Conservation (phyloP, 2,797 vertebrate species). For the Typhlichthys eigenmanni region DNA sequence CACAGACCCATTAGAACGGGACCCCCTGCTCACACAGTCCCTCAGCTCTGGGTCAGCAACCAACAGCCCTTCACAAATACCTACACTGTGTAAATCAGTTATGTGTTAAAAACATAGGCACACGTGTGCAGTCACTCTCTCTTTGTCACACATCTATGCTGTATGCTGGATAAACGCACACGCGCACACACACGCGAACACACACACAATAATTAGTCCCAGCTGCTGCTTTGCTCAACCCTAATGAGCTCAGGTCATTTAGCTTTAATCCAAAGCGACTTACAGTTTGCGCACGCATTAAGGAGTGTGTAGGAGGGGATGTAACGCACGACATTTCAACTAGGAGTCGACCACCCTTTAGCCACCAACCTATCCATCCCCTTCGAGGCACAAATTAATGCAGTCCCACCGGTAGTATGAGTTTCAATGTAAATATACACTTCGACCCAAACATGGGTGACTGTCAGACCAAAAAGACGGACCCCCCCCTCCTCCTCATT, state of each 20-base stretch:
- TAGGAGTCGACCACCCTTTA: no score
- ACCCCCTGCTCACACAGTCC: constrained; percentile 15
- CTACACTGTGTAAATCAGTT: background rate
- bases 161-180: background rate
- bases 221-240: constrained; percentile 27
- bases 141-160: background rate
- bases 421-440: constrained; percentile 61
- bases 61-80: constrained; percentile 23
- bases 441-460: constrained; percentile 34
- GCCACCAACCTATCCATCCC: no score
- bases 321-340: no score
- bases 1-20: constrained; percentile 18
- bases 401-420: constrained; percentile 30
- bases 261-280: no score
- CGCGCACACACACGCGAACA: constrained; percentile 18
- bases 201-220: constrained; percentile 49
- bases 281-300: constrained; percentile 11
- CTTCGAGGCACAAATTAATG: background rate
- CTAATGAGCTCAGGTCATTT: constrained; percentile 22
- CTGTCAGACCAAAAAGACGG: constrained; percentile 33
- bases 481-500: constrained; percentile 34
- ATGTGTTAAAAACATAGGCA: background rate
- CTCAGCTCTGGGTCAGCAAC: constrained; percentile 23
- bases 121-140: background rate
- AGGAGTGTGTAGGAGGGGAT: background rate